Base-by-base conservation (phyloP, 1,140 invertebrate species). In the Uloborus diversus region DNA sequence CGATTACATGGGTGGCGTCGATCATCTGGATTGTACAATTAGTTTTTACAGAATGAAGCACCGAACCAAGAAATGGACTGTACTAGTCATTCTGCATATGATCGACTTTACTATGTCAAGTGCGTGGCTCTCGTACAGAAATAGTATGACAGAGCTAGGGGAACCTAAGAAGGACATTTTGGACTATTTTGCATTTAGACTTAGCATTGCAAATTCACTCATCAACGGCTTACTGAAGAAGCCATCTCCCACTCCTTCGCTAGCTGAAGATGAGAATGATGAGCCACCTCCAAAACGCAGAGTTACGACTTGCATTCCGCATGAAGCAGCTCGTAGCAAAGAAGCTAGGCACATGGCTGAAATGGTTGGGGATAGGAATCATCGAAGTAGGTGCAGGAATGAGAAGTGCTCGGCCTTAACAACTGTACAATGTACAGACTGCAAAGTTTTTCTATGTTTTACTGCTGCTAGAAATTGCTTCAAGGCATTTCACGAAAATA, bases 1-100 rank as follows among this genome's bases (percentile, higher is more conserved):
- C 51, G 79, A 83, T n/a, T n/a, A n/a, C n/a, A n/a, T n/a, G 82
- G 82, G 82, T 20, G 82, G 83, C 14, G 53, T 84, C 17, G 82
- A 84, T 53, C 70, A 83, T 1, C 30, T 78, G 7, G 81, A 84
- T 42, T 56, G 76, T 13, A 68, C 62, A 17, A 80, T 64, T 13
- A 30, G 71, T 33, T 49, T 61, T 11, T 82, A 84, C 66, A 68
- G 81, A 62, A 80, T 73, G 23, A 35, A 56, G 2, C 80, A 81
- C 17, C 80, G 78, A 75, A 82, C 81, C 23, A 33, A 76, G 17
- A 75, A 81, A 27, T 84, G 81, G 80, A 84, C 84, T 57, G 61
- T 84, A 42, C 68, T 79, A 62, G 64, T 84, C 23, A 82, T 84
- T 51, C 80, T 62, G 25, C 82, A 84, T 20, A 69, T 61, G 11